Evolutionary conservation across 2,888 invertebrate species (phyloP).

Genomic region (Azorinus chamasolen): DNA sequence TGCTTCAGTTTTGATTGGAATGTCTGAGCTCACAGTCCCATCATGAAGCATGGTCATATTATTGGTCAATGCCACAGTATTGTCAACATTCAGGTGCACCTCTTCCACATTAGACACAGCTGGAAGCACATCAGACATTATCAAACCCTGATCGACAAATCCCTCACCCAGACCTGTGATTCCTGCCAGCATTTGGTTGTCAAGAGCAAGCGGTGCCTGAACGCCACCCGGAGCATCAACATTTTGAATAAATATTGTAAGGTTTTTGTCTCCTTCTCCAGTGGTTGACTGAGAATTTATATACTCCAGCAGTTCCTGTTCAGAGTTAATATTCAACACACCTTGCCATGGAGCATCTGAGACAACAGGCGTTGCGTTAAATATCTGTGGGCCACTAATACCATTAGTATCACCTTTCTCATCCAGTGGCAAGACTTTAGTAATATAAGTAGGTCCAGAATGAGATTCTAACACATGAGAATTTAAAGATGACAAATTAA

Average conservation of each 20-base stretch:
- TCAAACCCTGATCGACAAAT: constrained; percentile 46
- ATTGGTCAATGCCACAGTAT: constrained; percentile 5
- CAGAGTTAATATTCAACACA: constrained; percentile 56
- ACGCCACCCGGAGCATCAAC: constrained; percentile 34
- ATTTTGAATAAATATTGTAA: constrained; percentile 58
- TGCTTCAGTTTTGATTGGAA: too few relatives aligned
- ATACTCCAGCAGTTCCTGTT: constrained; percentile 53
- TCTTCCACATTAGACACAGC: constrained; percentile 39
- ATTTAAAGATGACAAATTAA: too few relatives aligned
- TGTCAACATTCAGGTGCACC: constrained; percentile 23
- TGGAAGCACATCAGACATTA: constrained; percentile 47
- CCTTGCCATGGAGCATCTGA: constrained; percentile 58
- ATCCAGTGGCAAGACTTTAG: constrained; percentile 9
- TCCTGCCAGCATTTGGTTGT: constrained; percentile 21
- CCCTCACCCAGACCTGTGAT: constrained; percentile 14
- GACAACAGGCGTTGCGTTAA: constrained; percentile 37
- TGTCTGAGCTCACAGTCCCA: too few relatives aligned
- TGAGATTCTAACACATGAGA: constrained; percentile 1
- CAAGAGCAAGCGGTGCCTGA: constrained; percentile 31
- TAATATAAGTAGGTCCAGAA: background rate
- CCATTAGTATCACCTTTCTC: constrained; percentile 41
- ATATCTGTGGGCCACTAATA: constrained; percentile 10
- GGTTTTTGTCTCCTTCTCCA: constrained; percentile 46
- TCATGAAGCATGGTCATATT: too few relatives aligned
- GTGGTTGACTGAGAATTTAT: constrained; percentile 41